Percentiles rank a stretch among this genome's conserved stretches.
Evolutionary conservation across 1,140 invertebrate genomes (phyloP).

Genomic region (Cotesia typhae): DNA sequence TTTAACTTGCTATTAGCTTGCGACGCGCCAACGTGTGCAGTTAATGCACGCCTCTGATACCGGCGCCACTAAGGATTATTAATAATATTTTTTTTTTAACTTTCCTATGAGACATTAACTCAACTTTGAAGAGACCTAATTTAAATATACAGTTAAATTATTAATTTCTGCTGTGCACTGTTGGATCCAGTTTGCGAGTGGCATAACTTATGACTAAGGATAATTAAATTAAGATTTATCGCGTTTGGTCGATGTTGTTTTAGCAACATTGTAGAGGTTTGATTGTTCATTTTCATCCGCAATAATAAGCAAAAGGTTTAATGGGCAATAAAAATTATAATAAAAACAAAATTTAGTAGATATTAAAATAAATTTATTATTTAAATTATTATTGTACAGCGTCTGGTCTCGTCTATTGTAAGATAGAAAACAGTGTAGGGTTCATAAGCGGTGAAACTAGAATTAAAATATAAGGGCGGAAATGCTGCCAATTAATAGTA

Average conservation of each 20-base stretch:
- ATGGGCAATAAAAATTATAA: too few relatives aligned
- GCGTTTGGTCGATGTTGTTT: too few relatives aligned
- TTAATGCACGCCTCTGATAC: not conserved
- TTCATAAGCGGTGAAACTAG: too few relatives aligned
- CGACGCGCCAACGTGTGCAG: not conserved
- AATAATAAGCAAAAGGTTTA: not conserved
- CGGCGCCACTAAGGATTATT: not conserved
- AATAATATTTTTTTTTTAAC: not conserved
- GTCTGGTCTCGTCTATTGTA: too few relatives aligned
- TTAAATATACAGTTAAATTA: too few relatives aligned
- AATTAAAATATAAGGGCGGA: slow-evolving; percentile 56
- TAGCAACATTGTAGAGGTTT: too few relatives aligned
- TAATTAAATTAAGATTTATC: too few relatives aligned
- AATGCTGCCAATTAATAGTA: slow-evolving; percentile 53
- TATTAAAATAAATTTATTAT: slow-evolving; percentile 6
- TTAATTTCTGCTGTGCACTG: too few relatives aligned
- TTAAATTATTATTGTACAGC: not conserved
- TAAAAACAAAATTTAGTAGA: not conserved
- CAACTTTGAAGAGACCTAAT: not conserved
- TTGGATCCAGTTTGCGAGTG: too few relatives aligned
- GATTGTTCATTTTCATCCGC: too few relatives aligned
- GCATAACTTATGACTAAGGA: too few relatives aligned
- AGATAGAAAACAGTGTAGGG: too few relatives aligned
- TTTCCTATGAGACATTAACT: not conserved
- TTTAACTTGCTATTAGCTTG: not conserved